Conservation (phyloP, 1,140 invertebrate genomes). For the Calycopis cecrops region DNA sequence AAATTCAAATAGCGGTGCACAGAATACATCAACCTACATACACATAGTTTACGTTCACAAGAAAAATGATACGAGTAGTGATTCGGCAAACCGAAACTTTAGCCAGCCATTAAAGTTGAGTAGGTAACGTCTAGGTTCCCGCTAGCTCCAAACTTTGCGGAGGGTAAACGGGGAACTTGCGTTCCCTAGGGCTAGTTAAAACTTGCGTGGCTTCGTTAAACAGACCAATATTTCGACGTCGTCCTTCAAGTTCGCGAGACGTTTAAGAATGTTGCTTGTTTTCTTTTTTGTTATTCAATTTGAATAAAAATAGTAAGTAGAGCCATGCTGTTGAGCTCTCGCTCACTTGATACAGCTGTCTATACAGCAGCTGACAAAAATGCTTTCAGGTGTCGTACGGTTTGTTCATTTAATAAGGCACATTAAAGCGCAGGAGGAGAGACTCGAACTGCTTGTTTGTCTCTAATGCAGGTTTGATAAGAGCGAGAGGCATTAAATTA, state of each 20-base stretch:
- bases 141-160: constrained; percentile 57
- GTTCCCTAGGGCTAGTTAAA: constrained; percentile 63
- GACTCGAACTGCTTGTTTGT: no score
- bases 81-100: constrained; percentile 29
- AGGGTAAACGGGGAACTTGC: constrained; percentile 60
- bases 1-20: no score
- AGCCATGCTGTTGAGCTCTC: no score
- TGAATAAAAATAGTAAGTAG: no score
- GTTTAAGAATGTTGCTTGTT: constrained; percentile 7
- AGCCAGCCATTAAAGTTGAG: constrained; percentile 32
- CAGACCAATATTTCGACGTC: constrained; percentile 42
- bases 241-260: constrained; percentile 27
- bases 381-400: no score
- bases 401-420: no score
- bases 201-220: constrained; percentile 65
- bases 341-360: no score
- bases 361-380: no score
- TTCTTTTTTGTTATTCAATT: constrained; percentile 5
- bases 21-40: no score
- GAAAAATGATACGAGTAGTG: constrained; percentile 2
- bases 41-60: constrained; percentile 10
- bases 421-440: no score
- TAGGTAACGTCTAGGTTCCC: constrained; percentile 48
- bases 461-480: no score
- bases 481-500: no score